Conservation (phyloP, 2,797 vertebrate genomes). For the Scomberomorus guttatus region DNA sequence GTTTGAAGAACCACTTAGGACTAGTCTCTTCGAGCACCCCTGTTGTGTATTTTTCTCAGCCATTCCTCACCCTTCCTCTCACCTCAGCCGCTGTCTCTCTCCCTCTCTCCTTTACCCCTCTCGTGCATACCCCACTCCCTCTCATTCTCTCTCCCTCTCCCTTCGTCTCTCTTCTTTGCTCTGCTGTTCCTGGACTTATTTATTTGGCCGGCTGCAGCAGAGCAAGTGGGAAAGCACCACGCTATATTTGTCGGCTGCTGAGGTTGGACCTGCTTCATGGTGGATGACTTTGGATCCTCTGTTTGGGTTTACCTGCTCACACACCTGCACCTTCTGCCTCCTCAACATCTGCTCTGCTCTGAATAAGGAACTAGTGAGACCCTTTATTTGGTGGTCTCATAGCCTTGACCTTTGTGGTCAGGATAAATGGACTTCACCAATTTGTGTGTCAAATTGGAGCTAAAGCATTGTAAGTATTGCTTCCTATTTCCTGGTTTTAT, state of each 20-base stretch:
- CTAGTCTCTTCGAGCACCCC: background rate
- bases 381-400: slow-evolving; percentile 25
- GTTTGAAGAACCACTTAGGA: slow-evolving; percentile 39
- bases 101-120: slow-evolving; percentile 29
- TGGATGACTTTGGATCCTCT: slow-evolving; percentile 64
- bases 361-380: slow-evolving; percentile 37
- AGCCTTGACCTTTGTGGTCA: background rate
- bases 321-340: slow-evolving; percentile 66
- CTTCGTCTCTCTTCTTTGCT: slow-evolving; percentile 46
- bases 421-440: slow-evolving; percentile 60
- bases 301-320: slow-evolving; percentile 69
- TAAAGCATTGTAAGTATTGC: slow-evolving; percentile 55
- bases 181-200: slow-evolving; percentile 66
- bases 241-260: slow-evolving; percentile 77
- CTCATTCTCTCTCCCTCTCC: slow-evolving; percentile 49
- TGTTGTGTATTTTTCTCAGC: slow-evolving; percentile 6
- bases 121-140: slow-evolving; percentile 51
- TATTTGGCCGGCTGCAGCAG: slow-evolving; percentile 63
- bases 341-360: slow-evolving; percentile 46
- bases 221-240: slow-evolving; percentile 77
- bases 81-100: slow-evolving; percentile 10
- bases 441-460: slow-evolving; percentile 29
- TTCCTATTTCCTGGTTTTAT: slow-evolving; percentile 1
- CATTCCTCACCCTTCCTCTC: slow-evolving; percentile 13
- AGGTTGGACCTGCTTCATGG: slow-evolving; percentile 57